These are phyloP conservation scores for Heliconius charithonia DNA, from an alignment of 2,888 invertebrate species.

Conservation along the genomic window DNA sequence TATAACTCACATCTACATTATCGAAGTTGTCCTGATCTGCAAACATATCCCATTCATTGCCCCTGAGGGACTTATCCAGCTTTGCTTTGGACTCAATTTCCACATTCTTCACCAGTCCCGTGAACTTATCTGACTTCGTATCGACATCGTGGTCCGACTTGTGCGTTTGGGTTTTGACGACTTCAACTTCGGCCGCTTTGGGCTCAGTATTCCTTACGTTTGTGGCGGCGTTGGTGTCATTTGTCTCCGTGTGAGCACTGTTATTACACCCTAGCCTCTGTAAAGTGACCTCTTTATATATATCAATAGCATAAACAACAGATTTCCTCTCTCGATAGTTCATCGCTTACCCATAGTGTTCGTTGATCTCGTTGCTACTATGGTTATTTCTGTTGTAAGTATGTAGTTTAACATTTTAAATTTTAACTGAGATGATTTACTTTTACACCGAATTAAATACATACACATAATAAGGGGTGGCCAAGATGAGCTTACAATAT, in stretches of 20 bases:
- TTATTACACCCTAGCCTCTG: conserved; percentile 57
- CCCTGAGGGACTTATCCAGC: conserved; percentile 73
- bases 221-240: conserved; percentile 30
- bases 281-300: conserved; percentile 26
- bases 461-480: conserved; percentile 17
- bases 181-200: conserved; percentile 41
- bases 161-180: conserved; percentile 31
- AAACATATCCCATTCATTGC: conserved; percentile 95
- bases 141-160: conserved; percentile 36
- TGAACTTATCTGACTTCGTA: conserved; percentile 24
- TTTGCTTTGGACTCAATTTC: conserved; percentile 56
- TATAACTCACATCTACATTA: conserved; percentile 67
- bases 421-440: background rate
- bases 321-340: conserved; percentile 1
- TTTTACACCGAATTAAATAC: conserved; percentile 22
- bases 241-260: conserved; percentile 19
- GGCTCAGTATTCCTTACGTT: conserved; percentile 18
- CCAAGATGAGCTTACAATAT: conserved; percentile 3
- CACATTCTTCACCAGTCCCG: conserved; percentile 24
- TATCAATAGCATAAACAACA: background rate
- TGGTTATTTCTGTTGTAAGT: conserved; percentile 13
- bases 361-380: conserved; percentile 7
- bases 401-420: conserved; percentile 3
- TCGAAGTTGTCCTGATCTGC: conserved; percentile 95
- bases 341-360: conserved; percentile 11